Percentiles rank a stretch among this genome's conserved stretches.
phyloP scores from a whole-genome alignment of 2,797 vertebrate genomes.

The Enteromius treurensis region DNA sequence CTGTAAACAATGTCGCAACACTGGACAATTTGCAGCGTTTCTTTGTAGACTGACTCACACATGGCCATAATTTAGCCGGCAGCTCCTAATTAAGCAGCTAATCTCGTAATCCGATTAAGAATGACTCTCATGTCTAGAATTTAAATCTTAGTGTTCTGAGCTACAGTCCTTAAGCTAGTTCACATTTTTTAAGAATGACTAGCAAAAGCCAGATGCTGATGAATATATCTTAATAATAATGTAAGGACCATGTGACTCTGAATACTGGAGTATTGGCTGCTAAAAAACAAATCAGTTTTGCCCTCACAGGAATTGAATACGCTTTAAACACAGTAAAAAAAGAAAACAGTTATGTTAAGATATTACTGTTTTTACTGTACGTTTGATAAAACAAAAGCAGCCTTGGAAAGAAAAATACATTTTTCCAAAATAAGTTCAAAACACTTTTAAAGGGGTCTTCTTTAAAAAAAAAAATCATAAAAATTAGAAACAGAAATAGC shows the following conservation, averaged over 20 bases:
- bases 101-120: slow-evolving; percentile 81
- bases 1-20: slow-evolving; percentile 5
- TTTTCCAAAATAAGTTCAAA: background rate
- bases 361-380: background rate
- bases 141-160: slow-evolving; percentile 45
- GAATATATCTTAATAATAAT: background rate
- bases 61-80: slow-evolving; percentile 74
- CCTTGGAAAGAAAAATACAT: background rate
- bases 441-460: background rate
- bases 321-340: background rate
- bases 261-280: background rate
- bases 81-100: slow-evolving; percentile 75
- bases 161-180: background rate
- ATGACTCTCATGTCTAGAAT: slow-evolving; percentile 80
- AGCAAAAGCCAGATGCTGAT: background rate
- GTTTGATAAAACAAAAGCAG: background rate
- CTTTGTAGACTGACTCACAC: slow-evolving; percentile 65
- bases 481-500: no score
- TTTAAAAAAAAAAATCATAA: no score
- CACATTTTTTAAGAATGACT: background rate
- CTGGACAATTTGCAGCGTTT: background rate
- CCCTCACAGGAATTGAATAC: background rate
- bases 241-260: background rate
- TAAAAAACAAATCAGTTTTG: background rate
- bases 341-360: background rate